Evolutionary conservation across 2,797 vertebrate genomes (phyloP).

Genomic region (Rhinoraja longicauda): DNA sequence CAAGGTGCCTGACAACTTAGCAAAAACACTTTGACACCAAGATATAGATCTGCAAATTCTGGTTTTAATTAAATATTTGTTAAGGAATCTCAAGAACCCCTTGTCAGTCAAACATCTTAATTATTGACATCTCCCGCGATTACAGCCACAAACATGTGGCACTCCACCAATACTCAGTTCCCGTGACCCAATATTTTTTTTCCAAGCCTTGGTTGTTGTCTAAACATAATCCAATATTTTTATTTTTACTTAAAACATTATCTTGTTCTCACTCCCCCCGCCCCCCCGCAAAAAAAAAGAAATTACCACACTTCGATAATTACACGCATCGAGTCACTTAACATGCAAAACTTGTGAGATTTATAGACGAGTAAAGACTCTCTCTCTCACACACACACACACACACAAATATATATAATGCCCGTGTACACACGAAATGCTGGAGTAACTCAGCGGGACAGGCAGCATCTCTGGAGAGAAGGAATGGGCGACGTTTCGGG

Average conservation of each 20-base stretch:
- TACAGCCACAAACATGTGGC: neutral
- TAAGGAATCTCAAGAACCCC: neutral
- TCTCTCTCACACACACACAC: no score
- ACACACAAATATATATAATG: no score
- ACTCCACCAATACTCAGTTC: neutral
- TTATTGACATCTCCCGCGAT: neutral
- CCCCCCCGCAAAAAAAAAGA: no score
- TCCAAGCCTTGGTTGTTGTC: neutral
- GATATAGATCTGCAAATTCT: neutral
- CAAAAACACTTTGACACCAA: neutral
- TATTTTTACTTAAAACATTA: neutral
- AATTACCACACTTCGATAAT: no score
- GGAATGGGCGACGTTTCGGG: no score
- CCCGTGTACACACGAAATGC: no score
- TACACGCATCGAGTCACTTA: no score
- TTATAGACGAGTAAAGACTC: neutral
- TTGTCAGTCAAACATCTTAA: no score
- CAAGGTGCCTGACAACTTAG: neutral
- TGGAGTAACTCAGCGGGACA: no score
- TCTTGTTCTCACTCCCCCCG: neutral
- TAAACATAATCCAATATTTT: neutral
- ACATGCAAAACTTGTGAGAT: neutral
- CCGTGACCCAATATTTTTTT: neutral
- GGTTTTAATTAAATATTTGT: neutral
- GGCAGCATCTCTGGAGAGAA: no score